Percentiles rank a stretch among this genome's conserved stretches.
Conservation (phyloP, 1,140 invertebrate genomes). For the Lucilia sericata region DNA sequence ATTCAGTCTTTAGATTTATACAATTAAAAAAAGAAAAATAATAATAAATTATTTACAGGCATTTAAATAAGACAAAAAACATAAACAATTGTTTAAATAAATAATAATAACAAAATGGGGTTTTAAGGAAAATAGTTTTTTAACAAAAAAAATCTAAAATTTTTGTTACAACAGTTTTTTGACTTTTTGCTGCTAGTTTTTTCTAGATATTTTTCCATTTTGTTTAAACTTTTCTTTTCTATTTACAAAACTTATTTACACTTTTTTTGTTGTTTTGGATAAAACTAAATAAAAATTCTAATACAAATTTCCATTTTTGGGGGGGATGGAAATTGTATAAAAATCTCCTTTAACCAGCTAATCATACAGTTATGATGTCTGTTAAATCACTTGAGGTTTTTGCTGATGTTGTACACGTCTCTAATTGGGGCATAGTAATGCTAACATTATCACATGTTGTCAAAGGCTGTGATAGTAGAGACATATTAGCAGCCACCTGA, state of each 20-base stretch:
- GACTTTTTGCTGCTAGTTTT: too few relatives aligned
- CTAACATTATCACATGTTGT: conserved; percentile 32
- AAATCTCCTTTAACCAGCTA: conserved; percentile 20
- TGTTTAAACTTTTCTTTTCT: too few relatives aligned
- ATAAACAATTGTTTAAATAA: background rate
- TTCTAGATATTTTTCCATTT: too few relatives aligned
- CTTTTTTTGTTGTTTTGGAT: background rate
- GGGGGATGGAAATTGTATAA: background rate
- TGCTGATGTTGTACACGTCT: background rate
- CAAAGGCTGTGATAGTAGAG: conserved; percentile 3
- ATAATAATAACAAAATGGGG: too few relatives aligned
- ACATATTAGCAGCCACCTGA: conserved; percentile 25
- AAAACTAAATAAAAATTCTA: background rate
- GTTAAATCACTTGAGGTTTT: conserved; percentile 35
- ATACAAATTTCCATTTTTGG: background rate
- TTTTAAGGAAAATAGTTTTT: too few relatives aligned
- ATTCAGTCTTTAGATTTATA: conserved; percentile 38
- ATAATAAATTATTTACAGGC: conserved; percentile 14
- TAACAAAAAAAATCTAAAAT: too few relatives aligned
- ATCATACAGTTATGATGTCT: conserved; percentile 36
- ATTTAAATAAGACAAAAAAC: too few relatives aligned
- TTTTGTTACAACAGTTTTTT: too few relatives aligned
- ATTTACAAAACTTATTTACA: background rate
- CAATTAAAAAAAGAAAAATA: background rate
- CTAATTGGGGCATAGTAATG: conserved; percentile 32